phyloP scores from a whole-genome alignment of 2,797 vertebrate species.

The Pseudocheirus occidentalis region DNA sequence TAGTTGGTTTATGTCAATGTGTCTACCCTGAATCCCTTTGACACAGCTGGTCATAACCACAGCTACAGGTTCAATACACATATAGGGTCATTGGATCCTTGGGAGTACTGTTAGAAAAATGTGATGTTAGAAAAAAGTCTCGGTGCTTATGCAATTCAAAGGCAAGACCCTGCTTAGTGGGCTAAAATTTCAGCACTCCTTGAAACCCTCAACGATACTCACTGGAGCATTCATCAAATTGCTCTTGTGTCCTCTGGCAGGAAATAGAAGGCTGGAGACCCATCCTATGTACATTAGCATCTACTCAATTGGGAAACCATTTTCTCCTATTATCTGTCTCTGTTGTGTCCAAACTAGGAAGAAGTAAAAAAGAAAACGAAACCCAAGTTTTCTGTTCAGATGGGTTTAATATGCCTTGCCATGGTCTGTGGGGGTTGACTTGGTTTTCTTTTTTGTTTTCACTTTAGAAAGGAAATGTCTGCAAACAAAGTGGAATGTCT shows the following conservation, averaged over 20 bases:
- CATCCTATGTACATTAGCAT: neutral
- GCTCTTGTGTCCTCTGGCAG: neutral
- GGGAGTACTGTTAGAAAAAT: neutral
- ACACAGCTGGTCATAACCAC: neutral
- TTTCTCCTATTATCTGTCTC: neutral
- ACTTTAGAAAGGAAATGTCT: neutral
- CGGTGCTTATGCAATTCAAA: no score
- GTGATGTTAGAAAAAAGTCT: neutral
- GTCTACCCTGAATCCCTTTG: slow-evolving; percentile 27
- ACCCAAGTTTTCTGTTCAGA: slow-evolving; percentile 2
- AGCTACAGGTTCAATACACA: neutral
- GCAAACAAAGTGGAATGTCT: neutral
- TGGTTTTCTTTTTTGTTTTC: neutral
- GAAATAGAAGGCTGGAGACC: neutral
- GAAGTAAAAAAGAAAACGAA: slow-evolving; percentile 2
- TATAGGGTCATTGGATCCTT: neutral
- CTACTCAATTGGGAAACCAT: neutral
- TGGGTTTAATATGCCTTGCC: neutral
- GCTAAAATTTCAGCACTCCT: neutral
- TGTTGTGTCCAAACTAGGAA: neutral
- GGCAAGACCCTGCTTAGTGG: neutral
- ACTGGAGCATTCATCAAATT: neutral
- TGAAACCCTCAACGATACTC: neutral
- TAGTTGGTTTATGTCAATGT: neutral
- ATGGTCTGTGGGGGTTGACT: neutral